These are phyloP conservation scores for Uromys caudimaculatus DNA, from an alignment of 2,797 vertebrate genomes.

Conservation along the genomic window DNA sequence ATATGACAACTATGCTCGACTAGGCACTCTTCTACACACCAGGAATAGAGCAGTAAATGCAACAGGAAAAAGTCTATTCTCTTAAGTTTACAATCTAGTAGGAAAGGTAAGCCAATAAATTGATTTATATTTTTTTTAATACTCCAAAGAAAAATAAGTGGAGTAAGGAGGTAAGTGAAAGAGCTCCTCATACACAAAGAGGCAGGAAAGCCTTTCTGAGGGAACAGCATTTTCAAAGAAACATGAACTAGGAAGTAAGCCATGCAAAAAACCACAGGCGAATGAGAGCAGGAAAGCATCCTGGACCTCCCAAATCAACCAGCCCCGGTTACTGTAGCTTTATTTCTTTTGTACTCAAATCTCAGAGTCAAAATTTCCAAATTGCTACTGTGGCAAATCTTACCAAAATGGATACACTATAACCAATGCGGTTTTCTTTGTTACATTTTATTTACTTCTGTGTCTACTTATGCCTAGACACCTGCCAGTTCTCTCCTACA, in stretches of 20 bases:
- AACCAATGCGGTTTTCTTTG: background rate
- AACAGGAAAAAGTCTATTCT: background rate
- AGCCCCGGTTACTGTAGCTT: background rate
- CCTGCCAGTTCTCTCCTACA: background rate
- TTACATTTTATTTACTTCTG: background rate
- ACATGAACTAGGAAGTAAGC: background rate
- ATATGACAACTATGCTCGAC: background rate
- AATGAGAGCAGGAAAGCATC: background rate
- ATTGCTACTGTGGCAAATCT: conserved; percentile 2
- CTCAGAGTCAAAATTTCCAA: conserved; percentile 38
- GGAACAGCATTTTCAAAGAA: conserved; percentile 24
- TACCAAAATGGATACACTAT: conserved; percentile 28
- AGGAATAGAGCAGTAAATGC: background rate
- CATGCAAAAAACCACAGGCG: background rate
- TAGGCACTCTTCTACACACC: background rate
- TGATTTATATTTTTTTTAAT: background rate
- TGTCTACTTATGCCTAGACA: background rate
- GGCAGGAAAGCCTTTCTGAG: background rate
- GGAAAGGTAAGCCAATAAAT: background rate
- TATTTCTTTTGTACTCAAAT: conserved; percentile 10
- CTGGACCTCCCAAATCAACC: background rate
- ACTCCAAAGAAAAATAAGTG: conserved; percentile 23
- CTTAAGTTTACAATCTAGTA: conserved; percentile 28
- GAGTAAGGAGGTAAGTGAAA: background rate
- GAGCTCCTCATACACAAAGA: background rate